Evolutionary conservation across 2,888 invertebrate genomes (phyloP).

Genomic region (Pemphredon lugubris): DNA sequence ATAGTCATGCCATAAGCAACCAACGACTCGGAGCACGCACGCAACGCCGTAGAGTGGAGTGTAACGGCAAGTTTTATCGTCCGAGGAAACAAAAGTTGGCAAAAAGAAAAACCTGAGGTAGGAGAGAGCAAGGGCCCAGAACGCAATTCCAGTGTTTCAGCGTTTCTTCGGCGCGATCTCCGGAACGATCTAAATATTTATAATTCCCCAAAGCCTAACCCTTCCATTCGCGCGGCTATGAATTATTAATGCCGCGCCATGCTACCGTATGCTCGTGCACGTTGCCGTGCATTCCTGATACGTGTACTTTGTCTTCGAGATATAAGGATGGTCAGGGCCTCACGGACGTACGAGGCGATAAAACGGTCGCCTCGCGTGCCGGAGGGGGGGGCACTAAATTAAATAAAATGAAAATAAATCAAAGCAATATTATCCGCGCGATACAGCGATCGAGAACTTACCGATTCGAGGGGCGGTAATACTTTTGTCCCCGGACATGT

Average conservation of each 20-base stretch:
- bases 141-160: slow-evolving; percentile 29
- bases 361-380: slow-evolving; percentile 40
- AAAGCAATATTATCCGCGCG: slow-evolving; percentile 1
- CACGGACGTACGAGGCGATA: slow-evolving; percentile 44
- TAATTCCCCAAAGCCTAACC: slow-evolving; percentile 69
- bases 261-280: slow-evolving; percentile 62
- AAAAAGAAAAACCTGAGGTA: not conserved
- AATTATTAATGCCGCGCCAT: slow-evolving; percentile 69
- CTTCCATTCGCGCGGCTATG: slow-evolving; percentile 62
- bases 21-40: slow-evolving; percentile 17
- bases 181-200: slow-evolving; percentile 72
- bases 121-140: slow-evolving; percentile 7
- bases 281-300: slow-evolving; percentile 66
- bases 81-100: slow-evolving; percentile 19
- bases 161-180: slow-evolving; percentile 56
- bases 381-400: slow-evolving; percentile 10
- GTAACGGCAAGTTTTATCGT: slow-evolving; percentile 25
- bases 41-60: not conserved
- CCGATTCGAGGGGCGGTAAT: not conserved
- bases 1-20: not conserved
- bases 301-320: slow-evolving; percentile 60
- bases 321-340: slow-evolving; percentile 58
- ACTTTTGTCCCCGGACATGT: no score
- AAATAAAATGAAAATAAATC: slow-evolving; percentile 35
- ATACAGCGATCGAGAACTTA: not conserved